Conservation (phyloP, 2,888 invertebrate species). For the Seladonia tumulorum region DNA sequence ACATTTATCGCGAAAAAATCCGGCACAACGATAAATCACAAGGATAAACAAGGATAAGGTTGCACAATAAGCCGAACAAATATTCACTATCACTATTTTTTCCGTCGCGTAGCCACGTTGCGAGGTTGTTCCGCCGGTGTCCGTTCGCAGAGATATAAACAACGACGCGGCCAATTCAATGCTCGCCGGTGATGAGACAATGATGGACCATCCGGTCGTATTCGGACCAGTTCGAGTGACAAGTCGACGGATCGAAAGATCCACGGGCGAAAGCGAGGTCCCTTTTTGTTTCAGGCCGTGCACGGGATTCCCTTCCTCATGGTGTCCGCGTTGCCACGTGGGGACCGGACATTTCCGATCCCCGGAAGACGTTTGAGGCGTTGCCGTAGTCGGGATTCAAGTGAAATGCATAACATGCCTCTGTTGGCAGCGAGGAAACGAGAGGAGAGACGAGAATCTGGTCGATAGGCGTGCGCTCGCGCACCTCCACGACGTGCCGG, state of each 20-base stretch:
- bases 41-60: background rate
- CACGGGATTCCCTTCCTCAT: conserved; percentile 6
- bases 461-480: conserved; percentile 77
- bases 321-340: conserved; percentile 33
- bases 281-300: background rate
- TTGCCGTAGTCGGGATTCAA: conserved; percentile 56
- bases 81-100: background rate
- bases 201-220: background rate
- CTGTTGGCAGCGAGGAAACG: conserved; percentile 46
- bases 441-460: conserved; percentile 71
- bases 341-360: conserved; percentile 44
- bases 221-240: background rate
- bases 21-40: no score
- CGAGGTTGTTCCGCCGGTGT: background rate
- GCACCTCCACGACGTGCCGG: conserved; percentile 58
- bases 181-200: background rate
- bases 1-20: background rate
- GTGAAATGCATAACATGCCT: conserved; percentile 43
- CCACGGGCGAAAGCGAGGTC: background rate
- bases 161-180: background rate
- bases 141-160: background rate
- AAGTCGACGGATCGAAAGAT: background rate
- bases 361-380: conserved; percentile 57
- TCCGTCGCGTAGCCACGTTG: background rate
- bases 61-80: background rate